Percentiles rank a stretch among this genome's conserved stretches.
These are phyloP conservation scores for Lepas anatifera DNA, from an alignment of 2,888 invertebrate species.

Conservation along the genomic window DNA sequence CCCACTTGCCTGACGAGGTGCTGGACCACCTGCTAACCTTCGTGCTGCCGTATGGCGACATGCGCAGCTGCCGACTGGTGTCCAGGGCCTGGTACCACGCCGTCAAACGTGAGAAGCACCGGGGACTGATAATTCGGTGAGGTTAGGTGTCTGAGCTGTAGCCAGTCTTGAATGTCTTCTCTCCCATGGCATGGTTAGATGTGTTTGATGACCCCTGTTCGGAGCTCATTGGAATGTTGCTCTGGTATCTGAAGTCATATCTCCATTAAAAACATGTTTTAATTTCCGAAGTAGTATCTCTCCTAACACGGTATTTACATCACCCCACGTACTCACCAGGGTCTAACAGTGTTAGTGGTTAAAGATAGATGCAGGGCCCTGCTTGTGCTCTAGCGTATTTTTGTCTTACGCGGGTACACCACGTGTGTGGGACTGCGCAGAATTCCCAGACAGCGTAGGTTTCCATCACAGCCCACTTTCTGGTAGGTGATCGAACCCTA, in stretches of 20 bases:
- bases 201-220: not conserved
- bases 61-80: conserved; percentile 72
- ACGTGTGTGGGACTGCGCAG: no score
- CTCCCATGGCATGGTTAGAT: not conserved
- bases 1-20: conserved; percentile 78
- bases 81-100: conserved; percentile 75
- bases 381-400: no score
- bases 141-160: not conserved
- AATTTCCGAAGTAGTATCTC: no score
- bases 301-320: no score
- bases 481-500: not conserved
- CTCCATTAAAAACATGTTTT: no score
- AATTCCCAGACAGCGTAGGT: no score
- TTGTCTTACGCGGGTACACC: no score
- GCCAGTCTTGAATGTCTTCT: not conserved
- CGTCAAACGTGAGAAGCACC: conserved; percentile 29
- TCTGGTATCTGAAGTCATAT: no score
- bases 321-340: no score
- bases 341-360: no score
- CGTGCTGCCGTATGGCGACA: conserved; percentile 79
- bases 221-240: not conserved
- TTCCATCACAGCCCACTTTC: no score
- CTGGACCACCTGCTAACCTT: conserved; percentile 80
- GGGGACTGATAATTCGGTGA: not conserved
- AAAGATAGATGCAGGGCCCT: no score